These are phyloP conservation scores for Apostichopus parvimensis DNA, from an alignment of 35 echinoderm and acorn worm species.

Conservation along the genomic window DNA sequence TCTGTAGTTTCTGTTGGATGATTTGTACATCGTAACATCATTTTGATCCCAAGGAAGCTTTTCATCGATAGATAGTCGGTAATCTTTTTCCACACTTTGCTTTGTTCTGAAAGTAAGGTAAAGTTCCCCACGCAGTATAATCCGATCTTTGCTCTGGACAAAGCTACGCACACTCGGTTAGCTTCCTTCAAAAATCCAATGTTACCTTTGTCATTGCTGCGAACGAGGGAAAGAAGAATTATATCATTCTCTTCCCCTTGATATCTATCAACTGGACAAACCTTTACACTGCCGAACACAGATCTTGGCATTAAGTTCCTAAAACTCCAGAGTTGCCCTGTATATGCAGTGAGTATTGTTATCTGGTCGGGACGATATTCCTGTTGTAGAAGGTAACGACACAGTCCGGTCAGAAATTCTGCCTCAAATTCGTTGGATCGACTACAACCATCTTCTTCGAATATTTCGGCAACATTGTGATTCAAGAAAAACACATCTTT, in stretches of 20 bases:
- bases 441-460: conserved; percentile 63
- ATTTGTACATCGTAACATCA: conserved; percentile 58
- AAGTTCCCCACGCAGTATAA: conserved; percentile 81
- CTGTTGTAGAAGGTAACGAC: conserved; percentile 52
- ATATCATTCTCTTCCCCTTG: conserved; percentile 87
- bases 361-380: conserved; percentile 58
- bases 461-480: conserved; percentile 27
- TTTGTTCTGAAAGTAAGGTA: conserved; percentile 54
- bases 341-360: conserved; percentile 66
- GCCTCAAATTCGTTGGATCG: conserved; percentile 66
- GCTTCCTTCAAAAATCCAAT: conserved; percentile 66
- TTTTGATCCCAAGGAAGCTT: conserved; percentile 15
- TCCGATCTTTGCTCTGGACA: conserved; percentile 70
- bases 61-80: neutral
- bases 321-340: conserved; percentile 63
- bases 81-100: conserved; percentile 64
- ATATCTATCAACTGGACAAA: conserved; percentile 64
- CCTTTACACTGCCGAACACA: conserved; percentile 20
- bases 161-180: conserved; percentile 59
- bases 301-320: conserved; percentile 15
- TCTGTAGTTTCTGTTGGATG: conserved; percentile 52
- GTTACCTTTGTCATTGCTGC: conserved; percentile 69
- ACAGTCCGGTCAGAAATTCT: neutral
- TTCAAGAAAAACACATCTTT: conserved; percentile 48
- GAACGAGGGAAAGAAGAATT: conserved; percentile 69